Conservation (phyloP, 2,113 vertebrate genomes). For the Propithecus coquereli region DNA sequence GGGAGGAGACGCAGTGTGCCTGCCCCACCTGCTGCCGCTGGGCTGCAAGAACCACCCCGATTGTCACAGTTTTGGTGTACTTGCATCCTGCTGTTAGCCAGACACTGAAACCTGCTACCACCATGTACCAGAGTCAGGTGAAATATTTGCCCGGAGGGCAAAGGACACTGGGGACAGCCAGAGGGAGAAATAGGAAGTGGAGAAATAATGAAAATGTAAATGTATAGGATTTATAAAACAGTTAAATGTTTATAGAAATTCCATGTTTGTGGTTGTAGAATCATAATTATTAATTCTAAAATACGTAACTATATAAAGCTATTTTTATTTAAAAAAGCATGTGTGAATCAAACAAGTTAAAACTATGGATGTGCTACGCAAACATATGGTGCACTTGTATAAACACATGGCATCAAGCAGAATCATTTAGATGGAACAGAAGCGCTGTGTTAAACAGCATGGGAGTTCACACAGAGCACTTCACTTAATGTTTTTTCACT, state of each 20-base stretch:
- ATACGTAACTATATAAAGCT: neutral
- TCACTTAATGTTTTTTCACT: neutral
- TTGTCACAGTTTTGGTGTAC: neutral
- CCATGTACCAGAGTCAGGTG: neutral
- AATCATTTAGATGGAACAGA: neutral
- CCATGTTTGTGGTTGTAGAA: neutral
- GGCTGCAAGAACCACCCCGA: neutral
- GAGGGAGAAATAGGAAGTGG: neutral
- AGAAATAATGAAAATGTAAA: neutral
- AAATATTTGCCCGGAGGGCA: neutral
- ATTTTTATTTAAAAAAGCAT: neutral
- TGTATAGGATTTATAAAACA: neutral
- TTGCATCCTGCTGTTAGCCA: neutral
- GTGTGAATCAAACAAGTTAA: neutral
- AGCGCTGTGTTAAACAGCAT: neutral
- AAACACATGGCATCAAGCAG: neutral
- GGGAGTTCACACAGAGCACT: neutral
- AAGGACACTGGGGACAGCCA: neutral
- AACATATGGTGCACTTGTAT: neutral
- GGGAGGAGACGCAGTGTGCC: neutral
- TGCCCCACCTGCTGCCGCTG: neutral
- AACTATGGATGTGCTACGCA: neutral
- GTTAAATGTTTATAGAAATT: neutral
- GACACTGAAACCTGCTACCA: neutral
- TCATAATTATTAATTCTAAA: slow-evolving; percentile 4